Evolutionary conservation across 53 echinoderm and acorn worm genomes (phyloP), one percentile per base, ranked within the genome.

Genomic region (Holothuria scabra): DNA sequence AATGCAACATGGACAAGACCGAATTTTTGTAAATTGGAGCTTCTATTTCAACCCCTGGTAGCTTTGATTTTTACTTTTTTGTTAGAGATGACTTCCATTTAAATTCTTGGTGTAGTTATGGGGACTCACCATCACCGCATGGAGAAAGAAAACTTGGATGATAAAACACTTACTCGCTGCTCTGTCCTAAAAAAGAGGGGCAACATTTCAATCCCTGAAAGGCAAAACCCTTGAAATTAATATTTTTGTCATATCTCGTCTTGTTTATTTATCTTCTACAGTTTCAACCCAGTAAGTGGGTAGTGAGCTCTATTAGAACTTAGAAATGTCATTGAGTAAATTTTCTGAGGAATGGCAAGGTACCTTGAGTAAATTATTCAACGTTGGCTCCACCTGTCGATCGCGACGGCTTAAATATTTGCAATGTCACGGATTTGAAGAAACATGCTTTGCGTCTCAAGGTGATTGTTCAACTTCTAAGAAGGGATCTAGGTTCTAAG

Each of bases 161-260:
- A 3, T 2, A 84, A 58, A 58, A 72, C 61, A 31, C 22, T 16
- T 14, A 69, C 13, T 34, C 57, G 72, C 24, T 34, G 32, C 12
- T 13, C 14, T 8, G 5, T 84, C 21, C 52, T 84, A 32, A 55
- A 72, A 1, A 57, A n/a, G 19, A 71, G 85, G 85, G 71, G 58
- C 21, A 8, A 28, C 71, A 35, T 19, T 21, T 8, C 60, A 57
- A 5, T 70, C 84, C 19, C 26, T 84, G 11, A 84, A 84, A 58
- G 85, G 85, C 12, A 84, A 56, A 84, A 72, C 59, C n/a, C 60
- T 84, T 12, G 72, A 71, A 57, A 35, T 70, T 37, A 84, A 84
- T 84, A 58, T 60, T 9, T 25, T 84, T 28, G 35, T 72, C n/a
- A n/a, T n/a, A n/a, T n/a, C n/a, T n/a, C n/a, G n/a, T n/a, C n/a